phyloP scores from a whole-genome alignment of 2,113 vertebrate genomes.

The Sinocyclocheilus anshuiensis region DNA sequence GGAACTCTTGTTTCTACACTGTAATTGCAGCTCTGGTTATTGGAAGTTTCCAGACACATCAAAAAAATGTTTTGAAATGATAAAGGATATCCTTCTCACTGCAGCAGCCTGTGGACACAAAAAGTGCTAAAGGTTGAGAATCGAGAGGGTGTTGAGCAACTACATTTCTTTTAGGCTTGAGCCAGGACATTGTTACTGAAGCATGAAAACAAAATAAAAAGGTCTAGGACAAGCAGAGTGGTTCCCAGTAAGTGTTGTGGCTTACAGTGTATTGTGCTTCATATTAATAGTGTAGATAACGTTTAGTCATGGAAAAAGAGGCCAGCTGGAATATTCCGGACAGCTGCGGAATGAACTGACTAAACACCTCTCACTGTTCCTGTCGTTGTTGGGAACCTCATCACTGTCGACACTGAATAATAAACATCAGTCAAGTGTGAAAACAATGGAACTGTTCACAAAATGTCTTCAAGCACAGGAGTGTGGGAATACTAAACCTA shows the following conservation, averaged over 20 bases:
- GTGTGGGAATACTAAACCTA: conserved; percentile 2
- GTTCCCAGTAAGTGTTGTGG: conserved; percentile 9
- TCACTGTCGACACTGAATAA: conserved; percentile 34
- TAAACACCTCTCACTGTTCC: conserved; percentile 24
- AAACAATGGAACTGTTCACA: conserved; percentile 37
- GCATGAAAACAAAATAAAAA: conserved; percentile 5
- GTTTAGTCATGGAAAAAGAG: conserved; percentile 45
- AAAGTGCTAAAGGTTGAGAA: conserved; percentile 35
- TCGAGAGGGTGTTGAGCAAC: neutral
- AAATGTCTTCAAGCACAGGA: conserved; percentile 22
- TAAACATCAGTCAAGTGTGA: conserved; percentile 37
- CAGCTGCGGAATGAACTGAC: conserved; percentile 27
- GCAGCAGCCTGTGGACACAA: conserved; percentile 15
- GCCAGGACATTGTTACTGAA: conserved; percentile 28
- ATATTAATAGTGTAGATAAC: conserved; percentile 5
- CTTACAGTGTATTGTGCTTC: neutral
- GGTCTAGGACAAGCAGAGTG: neutral
- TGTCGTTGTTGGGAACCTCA: conserved; percentile 42
- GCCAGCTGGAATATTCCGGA: conserved; percentile 50
- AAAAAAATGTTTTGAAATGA: conserved; percentile 44
- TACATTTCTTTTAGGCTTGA: conserved; percentile 22
- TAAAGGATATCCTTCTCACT: conserved; percentile 41
- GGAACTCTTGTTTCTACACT: neutral
- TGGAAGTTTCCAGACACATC: conserved; percentile 7
- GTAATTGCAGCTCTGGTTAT: neutral